Base-by-base conservation (phyloP, 1,140 invertebrate genomes). In the Leptinotarsa undecemlineata region DNA sequence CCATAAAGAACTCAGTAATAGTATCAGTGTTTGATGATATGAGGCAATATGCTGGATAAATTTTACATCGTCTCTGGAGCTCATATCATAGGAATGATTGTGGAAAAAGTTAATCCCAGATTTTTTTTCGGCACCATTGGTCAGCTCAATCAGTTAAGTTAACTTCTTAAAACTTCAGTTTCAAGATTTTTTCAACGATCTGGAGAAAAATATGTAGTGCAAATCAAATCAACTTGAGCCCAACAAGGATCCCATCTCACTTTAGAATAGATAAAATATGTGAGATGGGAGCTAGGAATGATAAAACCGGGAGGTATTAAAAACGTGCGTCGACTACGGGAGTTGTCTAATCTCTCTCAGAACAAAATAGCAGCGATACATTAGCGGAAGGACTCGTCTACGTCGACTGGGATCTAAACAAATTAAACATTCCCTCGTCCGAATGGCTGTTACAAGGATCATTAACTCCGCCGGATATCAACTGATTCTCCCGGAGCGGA, bases 301-400 rank as follows among this genome's bases (percentile, higher is more conserved):
- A 68, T 68, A 68, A 68, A 68, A 68, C 42, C 66, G 26, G 42
- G 33, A 68, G 33, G 66, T 68, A 68, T 68, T 68, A 68, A 68
- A 68, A 68, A 68, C 66, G 66, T 68, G 66, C 66, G n/a, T 15
- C 4, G 66, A 57, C 51, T 57, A 57, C 51, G 0, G 3, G 51
- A 57, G 51, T 57, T 57, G 51, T 57, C 51, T 57, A n/a, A 57
- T 57, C 51, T 57, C 51, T 57, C n/a, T 17, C 51, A 57, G 51
- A 57, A 57, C 51, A 57, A 57, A 57, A 57, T 57, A 57, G 51
- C 51, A 15, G 51, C 51, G 15, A 57, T 57, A 57, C 51, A 57
- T 57, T 57, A 15, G 51, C n/a, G n/a, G 17, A 57, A 57, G 15
- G 51, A 57, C 51, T 42, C 33, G 33, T 42, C 33, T 42, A 42